Evolutionary conservation across 23 tunicate genomes (phyloP), one percentile per base, ranked within the genome.

Genomic region (Styela clava): DNA sequence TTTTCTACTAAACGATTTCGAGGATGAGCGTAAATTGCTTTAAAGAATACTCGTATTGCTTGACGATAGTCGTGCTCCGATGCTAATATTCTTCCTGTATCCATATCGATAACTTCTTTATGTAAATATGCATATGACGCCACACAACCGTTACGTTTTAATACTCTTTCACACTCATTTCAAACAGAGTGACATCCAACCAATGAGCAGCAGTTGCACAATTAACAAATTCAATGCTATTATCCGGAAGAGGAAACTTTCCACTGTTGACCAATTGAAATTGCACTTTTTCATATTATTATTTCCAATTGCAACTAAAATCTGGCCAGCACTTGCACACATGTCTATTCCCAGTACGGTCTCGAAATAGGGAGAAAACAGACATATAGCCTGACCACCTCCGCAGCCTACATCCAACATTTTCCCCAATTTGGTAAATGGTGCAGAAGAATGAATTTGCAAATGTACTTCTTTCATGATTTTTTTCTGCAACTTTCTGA

Each of bases 381-480:
- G 16, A 2, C 16, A 3, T 3, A 35, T 71, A 3, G 77, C 32
- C 29, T 26, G 23, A 21, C 77, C 77, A 3, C 77, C 77, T 30
- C 77, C 77, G 29, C 77, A 71, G 7, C 77, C 77, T 12, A 29
- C 77, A 16, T 71, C 77, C 7, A 71, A 34, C 77, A 71, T 71
- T 12, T 5, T 44, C 7, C 12, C 12, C 9, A 44, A 44, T 44
- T 44, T 44, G 7, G 56, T 44, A n/a, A n/a, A n/a, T n/a, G n/a
- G n/a, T n/a, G n/a, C n/a, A n/a, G n/a, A n/a, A n/a, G n/a, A n/a
- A n/a, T n/a, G n/a, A n/a, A n/a, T n/a, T n/a, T n/a, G n/a, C n/a
- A n/a, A n/a, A n/a, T n/a, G n/a, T n/a, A n/a, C n/a, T n/a, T n/a
- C n/a, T n/a, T n/a, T n/a, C n/a, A n/a, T n/a, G n/a, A n/a, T n/a